Conservation (phyloP, 2,113 vertebrate genomes). For the Mixornis gularis region DNA sequence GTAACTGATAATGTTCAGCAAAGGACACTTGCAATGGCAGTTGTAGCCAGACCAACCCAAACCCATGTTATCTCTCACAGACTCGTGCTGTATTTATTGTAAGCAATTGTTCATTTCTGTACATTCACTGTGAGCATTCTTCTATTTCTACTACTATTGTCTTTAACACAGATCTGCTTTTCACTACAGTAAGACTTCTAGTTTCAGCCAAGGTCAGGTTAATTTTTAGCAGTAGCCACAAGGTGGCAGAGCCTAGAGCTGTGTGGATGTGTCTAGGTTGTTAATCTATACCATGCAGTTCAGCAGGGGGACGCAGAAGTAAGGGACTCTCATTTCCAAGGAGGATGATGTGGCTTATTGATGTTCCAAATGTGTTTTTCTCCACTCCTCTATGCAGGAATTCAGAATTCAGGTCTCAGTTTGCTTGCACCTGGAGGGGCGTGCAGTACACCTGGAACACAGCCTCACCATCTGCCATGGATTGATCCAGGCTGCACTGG, state of each 20-base stretch:
- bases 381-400: not conserved
- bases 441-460: not conserved
- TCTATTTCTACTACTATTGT: not conserved
- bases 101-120: not conserved
- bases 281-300: not conserved
- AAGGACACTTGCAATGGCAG: not conserved
- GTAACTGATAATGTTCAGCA: not conserved
- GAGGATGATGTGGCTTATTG: not conserved
- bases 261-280: no score
- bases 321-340: not conserved
- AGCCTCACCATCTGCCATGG: no score
- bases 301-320: not conserved
- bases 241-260: not conserved
- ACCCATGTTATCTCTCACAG: not conserved
- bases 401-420: not conserved
- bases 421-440: not conserved
- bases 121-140: not conserved
- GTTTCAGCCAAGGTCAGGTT: not conserved
- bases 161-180: not conserved
- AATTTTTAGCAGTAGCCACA: not conserved
- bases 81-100: not conserved
- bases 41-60: not conserved
- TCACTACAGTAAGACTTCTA: not conserved
- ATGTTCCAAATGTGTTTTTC: accelerated
- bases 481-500: not conserved